Percentiles rank a stretch among this genome's conserved stretches.
Conservation (phyloP, 2,888 invertebrate genomes). For the Acronicta leporina region DNA sequence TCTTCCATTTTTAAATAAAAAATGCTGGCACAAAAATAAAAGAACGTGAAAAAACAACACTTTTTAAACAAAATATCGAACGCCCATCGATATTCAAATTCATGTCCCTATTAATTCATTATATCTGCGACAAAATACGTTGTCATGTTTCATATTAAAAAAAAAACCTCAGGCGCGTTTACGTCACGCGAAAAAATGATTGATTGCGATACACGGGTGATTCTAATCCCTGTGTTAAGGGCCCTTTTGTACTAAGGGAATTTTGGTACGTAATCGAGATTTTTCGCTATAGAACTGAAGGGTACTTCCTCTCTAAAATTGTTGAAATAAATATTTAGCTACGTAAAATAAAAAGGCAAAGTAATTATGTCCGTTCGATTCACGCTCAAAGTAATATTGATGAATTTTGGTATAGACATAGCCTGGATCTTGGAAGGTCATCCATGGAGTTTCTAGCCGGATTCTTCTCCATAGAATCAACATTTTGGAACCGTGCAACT, state of each 20-base stretch:
- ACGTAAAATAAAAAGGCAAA: neutral
- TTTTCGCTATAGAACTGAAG: constrained; percentile 20
- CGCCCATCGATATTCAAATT: constrained; percentile 41
- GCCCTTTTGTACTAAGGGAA: constrained; percentile 25
- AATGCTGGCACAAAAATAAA: no score
- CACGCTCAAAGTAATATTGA: no score
- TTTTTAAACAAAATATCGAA: constrained; percentile 8
- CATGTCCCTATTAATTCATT: constrained; percentile 51
- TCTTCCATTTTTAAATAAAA: no score
- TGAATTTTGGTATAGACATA: no score
- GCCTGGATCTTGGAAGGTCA: no score
- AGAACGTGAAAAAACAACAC: no score
- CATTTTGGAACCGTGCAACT: no score
- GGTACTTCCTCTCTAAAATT: constrained; percentile 3
- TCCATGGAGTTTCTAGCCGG: no score
- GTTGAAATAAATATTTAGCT: neutral
- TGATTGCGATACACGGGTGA: constrained; percentile 58
- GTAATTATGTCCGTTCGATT: no score
- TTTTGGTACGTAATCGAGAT: constrained; percentile 27
- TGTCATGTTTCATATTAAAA: constrained; percentile 71
- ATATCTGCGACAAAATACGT: constrained; percentile 50
- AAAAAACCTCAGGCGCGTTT: constrained; percentile 57
- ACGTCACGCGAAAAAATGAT: constrained; percentile 65
- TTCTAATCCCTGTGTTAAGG: constrained; percentile 13
- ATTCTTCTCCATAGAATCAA: no score